These are phyloP conservation scores for Centropus bengalensis DNA, from an alignment of 2,113 vertebrate genomes.

Conservation along the genomic window DNA sequence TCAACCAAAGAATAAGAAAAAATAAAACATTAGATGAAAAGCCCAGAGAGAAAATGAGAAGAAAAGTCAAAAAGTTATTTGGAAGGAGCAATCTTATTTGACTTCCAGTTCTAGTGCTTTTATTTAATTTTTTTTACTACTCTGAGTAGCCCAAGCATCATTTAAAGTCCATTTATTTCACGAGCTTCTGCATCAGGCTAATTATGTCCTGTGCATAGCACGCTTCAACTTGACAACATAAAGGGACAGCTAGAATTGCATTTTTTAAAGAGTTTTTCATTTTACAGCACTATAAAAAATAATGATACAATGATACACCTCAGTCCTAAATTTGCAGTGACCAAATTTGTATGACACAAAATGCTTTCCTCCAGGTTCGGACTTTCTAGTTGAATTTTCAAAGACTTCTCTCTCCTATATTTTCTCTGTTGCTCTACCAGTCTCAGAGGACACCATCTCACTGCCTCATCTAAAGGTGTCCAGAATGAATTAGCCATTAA, in stretches of 20 bases:
- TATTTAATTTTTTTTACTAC: background rate
- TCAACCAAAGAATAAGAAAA: background rate
- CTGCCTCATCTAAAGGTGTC: background rate
- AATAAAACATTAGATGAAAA: background rate
- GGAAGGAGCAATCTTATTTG: background rate
- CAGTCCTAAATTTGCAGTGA: slow-evolving; percentile 49
- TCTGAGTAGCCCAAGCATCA: background rate
- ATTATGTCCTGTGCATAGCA: slow-evolving; percentile 39
- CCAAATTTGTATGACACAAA: slow-evolving; percentile 14
- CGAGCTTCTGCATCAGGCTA: slow-evolving; percentile 21
- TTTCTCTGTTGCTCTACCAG: background rate
- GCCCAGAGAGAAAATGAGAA: background rate
- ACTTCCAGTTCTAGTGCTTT: background rate
- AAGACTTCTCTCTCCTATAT: background rate
- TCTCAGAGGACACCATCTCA: background rate
- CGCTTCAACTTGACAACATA: background rate
- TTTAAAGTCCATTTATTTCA: slow-evolving; percentile 32
- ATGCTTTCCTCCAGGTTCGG: background rate
- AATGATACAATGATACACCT: slow-evolving; percentile 20
- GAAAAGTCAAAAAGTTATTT: background rate
- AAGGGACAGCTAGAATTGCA: slow-evolving; percentile 24
- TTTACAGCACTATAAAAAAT: slow-evolving; percentile 61
- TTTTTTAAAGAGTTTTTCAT: background rate
- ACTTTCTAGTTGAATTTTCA: background rate
- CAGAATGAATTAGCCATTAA: background rate